phyloP scores from a whole-genome alignment of 1,140 invertebrate species.

The Ips typographus region DNA sequence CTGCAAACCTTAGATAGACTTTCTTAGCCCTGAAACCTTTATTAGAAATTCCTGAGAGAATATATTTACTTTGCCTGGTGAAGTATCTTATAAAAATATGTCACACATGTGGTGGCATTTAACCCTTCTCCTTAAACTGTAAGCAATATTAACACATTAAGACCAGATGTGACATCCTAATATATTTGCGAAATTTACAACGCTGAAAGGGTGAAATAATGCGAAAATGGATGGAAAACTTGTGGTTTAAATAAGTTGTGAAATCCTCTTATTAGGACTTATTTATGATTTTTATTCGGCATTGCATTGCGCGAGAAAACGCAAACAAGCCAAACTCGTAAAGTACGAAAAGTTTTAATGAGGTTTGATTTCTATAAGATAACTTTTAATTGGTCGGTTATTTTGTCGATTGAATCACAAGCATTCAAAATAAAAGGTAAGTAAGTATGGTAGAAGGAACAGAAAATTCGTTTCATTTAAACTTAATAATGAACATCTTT shows the following conservation, averaged over 20 bases:
- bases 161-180: background rate
- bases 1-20: background rate
- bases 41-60: background rate
- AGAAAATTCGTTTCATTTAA: too few species aligned
- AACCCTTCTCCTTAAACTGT: background rate
- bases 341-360: slow-evolving; percentile 1
- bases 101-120: background rate
- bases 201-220: background rate
- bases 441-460: too few species aligned
- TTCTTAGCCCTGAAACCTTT: background rate
- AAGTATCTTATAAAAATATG: background rate
- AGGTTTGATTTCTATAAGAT: background rate
- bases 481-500: too few species aligned
- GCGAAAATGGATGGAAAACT: background rate
- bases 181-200: background rate
- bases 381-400: background rate
- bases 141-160: background rate
- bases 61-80: background rate
- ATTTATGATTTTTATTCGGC: background rate
- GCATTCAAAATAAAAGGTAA: too few species aligned
- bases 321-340: background rate
- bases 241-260: background rate
- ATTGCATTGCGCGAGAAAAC: background rate
- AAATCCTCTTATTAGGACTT: background rate
- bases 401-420: too few species aligned